A percentile compares a stretch with the other conserved stretches of the same genome.
phyloP scores from a whole-genome alignment of 2,797 vertebrate genomes.

The Darevskia mixta region DNA sequence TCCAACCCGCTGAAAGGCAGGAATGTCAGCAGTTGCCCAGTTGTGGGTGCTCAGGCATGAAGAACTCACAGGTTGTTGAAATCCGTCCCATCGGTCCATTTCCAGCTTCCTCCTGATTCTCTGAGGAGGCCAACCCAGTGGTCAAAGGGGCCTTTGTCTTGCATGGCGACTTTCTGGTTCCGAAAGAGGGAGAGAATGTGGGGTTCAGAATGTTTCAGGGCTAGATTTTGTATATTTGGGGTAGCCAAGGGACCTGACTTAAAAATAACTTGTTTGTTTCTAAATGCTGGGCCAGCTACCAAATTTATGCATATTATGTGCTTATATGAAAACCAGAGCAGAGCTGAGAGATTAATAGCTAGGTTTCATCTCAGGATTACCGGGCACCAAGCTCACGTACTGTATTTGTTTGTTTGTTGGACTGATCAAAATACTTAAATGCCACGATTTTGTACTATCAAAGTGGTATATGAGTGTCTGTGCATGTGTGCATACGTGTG shows the following conservation, averaged over 20 bases:
- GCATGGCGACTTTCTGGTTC: not conserved
- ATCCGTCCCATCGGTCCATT: not conserved
- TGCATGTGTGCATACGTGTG: too few species aligned
- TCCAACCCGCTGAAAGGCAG: too few species aligned
- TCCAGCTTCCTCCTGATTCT: constrained; percentile 13
- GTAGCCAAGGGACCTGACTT: not conserved
- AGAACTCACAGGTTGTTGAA: constrained; percentile 29
- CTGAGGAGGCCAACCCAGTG: constrained; percentile 31
- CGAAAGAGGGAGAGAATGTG: not conserved
- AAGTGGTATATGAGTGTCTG: too few species aligned
- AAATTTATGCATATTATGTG: not conserved
- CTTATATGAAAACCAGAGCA: not conserved
- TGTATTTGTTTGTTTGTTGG: too few species aligned
- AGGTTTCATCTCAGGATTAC: too few species aligned
- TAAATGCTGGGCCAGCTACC: not conserved
- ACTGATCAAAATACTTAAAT: too few species aligned
- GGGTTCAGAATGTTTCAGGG: not conserved
- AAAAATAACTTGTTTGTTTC: not conserved
- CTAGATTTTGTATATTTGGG: not conserved
- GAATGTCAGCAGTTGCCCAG: not conserved
- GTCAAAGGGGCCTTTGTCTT: not conserved
- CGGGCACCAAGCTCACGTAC: too few species aligned
- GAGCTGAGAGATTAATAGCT: not conserved
- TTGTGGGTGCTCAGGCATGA: not conserved
- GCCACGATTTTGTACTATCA: too few species aligned